Evolutionary conservation across 2,797 vertebrate genomes (phyloP), one percentile per base, ranked within the genome.

Genomic region (Pangasius larnaudii): DNA sequence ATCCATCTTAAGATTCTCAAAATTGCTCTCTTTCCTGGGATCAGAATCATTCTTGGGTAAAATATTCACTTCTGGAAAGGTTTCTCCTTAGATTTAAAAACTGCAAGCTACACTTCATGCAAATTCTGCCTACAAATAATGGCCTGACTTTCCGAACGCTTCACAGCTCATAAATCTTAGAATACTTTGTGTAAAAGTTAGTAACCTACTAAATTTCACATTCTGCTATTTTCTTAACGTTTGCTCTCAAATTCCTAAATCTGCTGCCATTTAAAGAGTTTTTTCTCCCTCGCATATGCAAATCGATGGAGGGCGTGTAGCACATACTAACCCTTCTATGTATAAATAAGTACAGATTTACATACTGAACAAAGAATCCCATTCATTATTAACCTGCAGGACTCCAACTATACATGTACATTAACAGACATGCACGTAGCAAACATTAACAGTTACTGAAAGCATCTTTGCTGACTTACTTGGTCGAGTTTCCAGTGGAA

Each of bases 401-500:
- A 46, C 61, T 72, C 39, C 11, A 65, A 56, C 11, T 81, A 18
- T 22, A 19, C 27, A 18, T 83, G n/a, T 42, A 59, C 19, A 61
- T 63, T 63, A 27, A 56, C 67, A 86, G 42, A 53, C 24, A 51
- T 1, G 24, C 16, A n/a, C 39, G 72, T 84, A 84, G 81, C 51
- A 85, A 69, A 88, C 67, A 71, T n/a, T 0, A n/a, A 46, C 42
- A 0, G 3, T 4, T n/a, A 84, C 22, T 61, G 33, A 82, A 72
- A 81, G 63, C 46, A 5, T 30, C 56, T 27, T 18, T 75, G 91
- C 58, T 77, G 8, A 88, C 95, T 90, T 86, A 98, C 99, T 95
- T 99, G 98, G 59, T 97, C 96, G 0, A 99, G 91, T 77, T 99
- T 99, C 99, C 99, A 99, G 95, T 99, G 98, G 87, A 99, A 99